Evolutionary conservation across 1,140 invertebrate genomes (phyloP).

Genomic region (Polypedilum pembai): DNA sequence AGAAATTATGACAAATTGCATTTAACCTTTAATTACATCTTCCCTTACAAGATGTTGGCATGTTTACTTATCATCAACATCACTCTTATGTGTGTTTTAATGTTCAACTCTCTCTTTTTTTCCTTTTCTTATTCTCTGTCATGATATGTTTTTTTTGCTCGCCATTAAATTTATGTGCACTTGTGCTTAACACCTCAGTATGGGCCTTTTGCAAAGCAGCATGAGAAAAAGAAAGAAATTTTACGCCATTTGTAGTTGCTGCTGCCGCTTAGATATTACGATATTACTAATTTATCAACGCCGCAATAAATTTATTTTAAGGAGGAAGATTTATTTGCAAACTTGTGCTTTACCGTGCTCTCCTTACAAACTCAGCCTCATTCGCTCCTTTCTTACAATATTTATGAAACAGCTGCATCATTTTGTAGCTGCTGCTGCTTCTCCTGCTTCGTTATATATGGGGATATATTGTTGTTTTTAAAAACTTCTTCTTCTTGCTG

Average conservation of each 20-base stretch:
- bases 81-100: not conserved
- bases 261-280: slow-evolving; percentile 16
- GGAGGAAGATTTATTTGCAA: slow-evolving; percentile 17
- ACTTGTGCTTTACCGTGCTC: slow-evolving; percentile 15
- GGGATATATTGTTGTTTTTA: slow-evolving; percentile 2
- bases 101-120: not conserved
- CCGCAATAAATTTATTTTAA: slow-evolving; percentile 19
- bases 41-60: not conserved
- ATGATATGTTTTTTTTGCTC: not conserved
- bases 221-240: not conserved
- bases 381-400: not conserved
- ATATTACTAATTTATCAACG: slow-evolving; percentile 19
- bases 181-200: not conserved
- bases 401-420: slow-evolving; percentile 17
- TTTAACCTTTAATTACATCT: slow-evolving; percentile 7
- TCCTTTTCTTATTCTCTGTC: not conserved
- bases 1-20: slow-evolving; percentile 13
- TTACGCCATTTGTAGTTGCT: not conserved
- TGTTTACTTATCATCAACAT: slow-evolving; percentile 18
- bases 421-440: not conserved
- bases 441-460: not conserved
- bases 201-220: not conserved
- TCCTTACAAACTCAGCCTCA: not conserved
- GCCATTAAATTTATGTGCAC: not conserved
- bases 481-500: not conserved